Evolutionary conservation across 2,888 invertebrate species (phyloP), one percentile per base, ranked within the genome.

Genomic region (Lampropteryx suffumata): DNA sequence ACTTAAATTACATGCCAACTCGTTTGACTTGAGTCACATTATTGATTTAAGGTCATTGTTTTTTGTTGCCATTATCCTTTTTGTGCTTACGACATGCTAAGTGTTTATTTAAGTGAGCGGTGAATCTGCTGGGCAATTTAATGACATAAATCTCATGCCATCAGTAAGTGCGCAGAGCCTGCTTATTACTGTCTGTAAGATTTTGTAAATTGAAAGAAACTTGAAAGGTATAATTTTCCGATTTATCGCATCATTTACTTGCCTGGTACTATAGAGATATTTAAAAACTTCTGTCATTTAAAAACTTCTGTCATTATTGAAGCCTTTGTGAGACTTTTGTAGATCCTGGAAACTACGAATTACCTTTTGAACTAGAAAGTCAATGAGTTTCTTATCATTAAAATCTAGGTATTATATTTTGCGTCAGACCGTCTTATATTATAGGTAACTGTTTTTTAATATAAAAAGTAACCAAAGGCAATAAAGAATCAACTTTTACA

Each of bases 151-250:
- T 51, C 42, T 42, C 36, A 37, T 50, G 30, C 34, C 24, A 54
- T 48, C 39, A 40, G 50, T 51, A 49, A 59, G 53, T 48, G 37
- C 49, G 37, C n/a, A 34, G 48, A 37, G 35, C 51, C 48, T 47
- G 53, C 46, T 55, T 49, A 54, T 62, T 59, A 59, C 45, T 32
- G 45, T 35, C 41, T 48, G 45, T 44, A 49, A 17, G 42, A 43
- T 52, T 48, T 50, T 30, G 24, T 48, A 43, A 56, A 63, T 55
- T 58, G 57, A 57, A 59, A 61, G 44, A 40, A 47, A 35, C 12
- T 44, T n/a, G 44, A 53, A 50, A 55, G 34, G 47, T 57, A 45
- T 58, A 55, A 63, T 61, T 61, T 58, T 52, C 45, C 51, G 51
- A 56, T 56, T 55, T 55, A 57, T 43, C 40, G 55, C 39, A 35